Conservation (phyloP, 1,140 invertebrate species). For the Ceratitis capitata region DNA sequence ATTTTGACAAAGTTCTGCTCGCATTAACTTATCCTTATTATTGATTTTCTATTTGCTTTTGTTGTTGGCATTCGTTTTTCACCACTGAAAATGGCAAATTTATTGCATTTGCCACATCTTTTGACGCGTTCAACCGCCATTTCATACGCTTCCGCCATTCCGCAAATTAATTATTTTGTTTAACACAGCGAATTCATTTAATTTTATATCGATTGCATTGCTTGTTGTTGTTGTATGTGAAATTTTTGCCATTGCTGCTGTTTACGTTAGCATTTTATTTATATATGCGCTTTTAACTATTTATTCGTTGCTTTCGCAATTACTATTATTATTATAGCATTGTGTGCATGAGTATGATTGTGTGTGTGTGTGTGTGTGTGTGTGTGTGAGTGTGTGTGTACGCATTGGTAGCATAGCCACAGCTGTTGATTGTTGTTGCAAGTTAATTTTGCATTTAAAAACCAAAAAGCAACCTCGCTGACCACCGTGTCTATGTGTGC, state of each 20-base stretch:
- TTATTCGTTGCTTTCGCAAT: not conserved
- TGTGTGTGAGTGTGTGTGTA: too few species aligned
- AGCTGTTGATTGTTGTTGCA: slow-evolving; percentile 11
- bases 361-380: too few species aligned
- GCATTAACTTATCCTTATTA: not conserved
- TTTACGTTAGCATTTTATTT: not conserved
- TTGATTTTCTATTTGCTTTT: not conserved
- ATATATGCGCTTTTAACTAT: not conserved
- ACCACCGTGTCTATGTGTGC: not conserved
- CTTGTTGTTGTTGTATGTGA: not conserved
- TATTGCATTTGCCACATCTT: slow-evolving; percentile 28
- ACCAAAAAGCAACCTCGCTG: not conserved
- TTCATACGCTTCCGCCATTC: not conserved
- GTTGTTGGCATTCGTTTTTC: not conserved
- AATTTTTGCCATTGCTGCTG: not conserved
- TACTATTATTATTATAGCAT: not conserved
- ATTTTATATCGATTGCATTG: not conserved
- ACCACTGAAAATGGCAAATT: not conserved
- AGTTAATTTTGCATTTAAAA: slow-evolving; percentile 28
- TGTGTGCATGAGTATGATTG: too few species aligned
- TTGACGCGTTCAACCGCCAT: not conserved
- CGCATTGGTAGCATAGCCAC: not conserved
- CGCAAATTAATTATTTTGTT: slow-evolving; percentile 36
- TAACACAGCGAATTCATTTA: slow-evolving; percentile 1
- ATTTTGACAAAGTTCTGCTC: too few species aligned